phyloP scores from a whole-genome alignment of 1,140 invertebrate genomes.

The Nymphalis io region DNA sequence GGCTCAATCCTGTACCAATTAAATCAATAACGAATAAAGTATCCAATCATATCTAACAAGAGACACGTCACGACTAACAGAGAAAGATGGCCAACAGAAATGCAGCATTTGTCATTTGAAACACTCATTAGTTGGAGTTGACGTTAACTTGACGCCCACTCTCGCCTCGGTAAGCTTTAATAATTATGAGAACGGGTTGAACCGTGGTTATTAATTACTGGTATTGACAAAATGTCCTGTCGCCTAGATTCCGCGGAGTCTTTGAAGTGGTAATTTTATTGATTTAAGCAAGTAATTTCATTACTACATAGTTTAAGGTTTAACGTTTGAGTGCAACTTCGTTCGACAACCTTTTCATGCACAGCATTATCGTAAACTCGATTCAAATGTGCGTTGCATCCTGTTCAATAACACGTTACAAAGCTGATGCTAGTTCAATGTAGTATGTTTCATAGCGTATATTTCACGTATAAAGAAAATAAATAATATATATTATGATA shows the following conservation, averaged over 20 bases:
- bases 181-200: conserved; percentile 70
- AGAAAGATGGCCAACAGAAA: conserved; percentile 55
- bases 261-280: conserved; percentile 65
- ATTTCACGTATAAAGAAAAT: too few species aligned
- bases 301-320: conserved; percentile 33
- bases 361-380: neutral
- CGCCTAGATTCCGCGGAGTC: conserved; percentile 46
- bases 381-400: neutral
- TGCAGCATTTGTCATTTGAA: conserved; percentile 74
- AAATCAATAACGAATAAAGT: conserved; percentile 3
- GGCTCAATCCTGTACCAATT: neutral
- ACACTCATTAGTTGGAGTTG: conserved; percentile 74
- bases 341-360: conserved; percentile 1
- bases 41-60: conserved; percentile 27
- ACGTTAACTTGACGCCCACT: conserved; percentile 75
- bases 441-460: neutral
- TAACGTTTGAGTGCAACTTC: conserved; percentile 31
- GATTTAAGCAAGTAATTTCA: conserved; percentile 48
- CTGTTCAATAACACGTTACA: neutral
- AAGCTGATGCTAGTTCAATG: neutral
- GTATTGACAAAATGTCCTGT: conserved; percentile 73
- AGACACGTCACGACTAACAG: conserved; percentile 52
- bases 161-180: conserved; percentile 68
- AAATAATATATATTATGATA: neutral
- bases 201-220: conserved; percentile 72